phyloP scores from a whole-genome alignment of 2,888 invertebrate species.

The Agonopterix heracliana region DNA sequence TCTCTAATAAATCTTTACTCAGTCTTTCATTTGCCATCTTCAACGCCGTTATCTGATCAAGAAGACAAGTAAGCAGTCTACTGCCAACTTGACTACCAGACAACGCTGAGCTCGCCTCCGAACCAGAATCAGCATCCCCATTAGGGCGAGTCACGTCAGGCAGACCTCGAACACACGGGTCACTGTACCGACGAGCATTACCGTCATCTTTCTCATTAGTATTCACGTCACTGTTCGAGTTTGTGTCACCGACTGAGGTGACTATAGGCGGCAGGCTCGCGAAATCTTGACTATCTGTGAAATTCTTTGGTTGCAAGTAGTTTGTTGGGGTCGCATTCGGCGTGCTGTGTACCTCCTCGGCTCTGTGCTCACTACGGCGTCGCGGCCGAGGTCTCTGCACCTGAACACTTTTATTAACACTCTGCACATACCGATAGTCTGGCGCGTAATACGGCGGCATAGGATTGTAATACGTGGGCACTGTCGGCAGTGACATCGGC shows the following conservation, averaged over 20 bases:
- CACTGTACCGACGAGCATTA: slow-evolving; percentile 78
- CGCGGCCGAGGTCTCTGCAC: slow-evolving; percentile 50
- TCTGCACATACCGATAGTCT: slow-evolving; percentile 52
- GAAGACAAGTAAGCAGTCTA: slow-evolving; percentile 77
- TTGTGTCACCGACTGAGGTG: slow-evolving; percentile 69
- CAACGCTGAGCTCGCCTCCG: slow-evolving; percentile 72
- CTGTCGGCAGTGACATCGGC: slow-evolving; percentile 79
- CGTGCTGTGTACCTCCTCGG: slow-evolving; percentile 46
- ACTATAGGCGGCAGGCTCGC: slow-evolving; percentile 84
- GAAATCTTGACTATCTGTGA: slow-evolving; percentile 68
- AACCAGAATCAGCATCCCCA: slow-evolving; percentile 68
- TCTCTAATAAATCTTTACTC: slow-evolving; percentile 83
- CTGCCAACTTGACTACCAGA: slow-evolving; percentile 75
- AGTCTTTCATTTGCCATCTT: slow-evolving; percentile 85
- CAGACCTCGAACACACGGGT: slow-evolving; percentile 78
- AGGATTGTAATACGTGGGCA: slow-evolving; percentile 72
- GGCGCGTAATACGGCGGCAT: slow-evolving; percentile 42
- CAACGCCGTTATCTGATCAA: slow-evolving; percentile 83
- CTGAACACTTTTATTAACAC: slow-evolving; percentile 50
- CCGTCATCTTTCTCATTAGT: slow-evolving; percentile 71
- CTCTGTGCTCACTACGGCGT: slow-evolving; percentile 43
- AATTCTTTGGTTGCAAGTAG: slow-evolving; percentile 60
- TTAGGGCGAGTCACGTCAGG: slow-evolving; percentile 61
- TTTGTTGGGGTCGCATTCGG: slow-evolving; percentile 36
- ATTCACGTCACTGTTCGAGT: slow-evolving; percentile 62